Conservation (phyloP, 2,797 vertebrate genomes). For the Pithecia hirsuta region DNA sequence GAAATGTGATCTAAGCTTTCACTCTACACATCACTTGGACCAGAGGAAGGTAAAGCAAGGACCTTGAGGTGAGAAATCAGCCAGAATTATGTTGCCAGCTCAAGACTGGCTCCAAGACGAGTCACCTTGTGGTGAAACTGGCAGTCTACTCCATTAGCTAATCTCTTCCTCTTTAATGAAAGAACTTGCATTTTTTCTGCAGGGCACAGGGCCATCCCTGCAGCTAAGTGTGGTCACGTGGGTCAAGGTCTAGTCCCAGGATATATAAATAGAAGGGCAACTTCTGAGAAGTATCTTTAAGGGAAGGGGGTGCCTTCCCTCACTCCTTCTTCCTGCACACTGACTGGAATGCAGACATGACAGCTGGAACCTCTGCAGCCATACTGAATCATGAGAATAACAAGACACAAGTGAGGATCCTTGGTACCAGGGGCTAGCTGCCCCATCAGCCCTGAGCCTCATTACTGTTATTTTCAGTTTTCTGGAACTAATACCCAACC, state of each 20-base stretch:
- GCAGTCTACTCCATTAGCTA: background rate
- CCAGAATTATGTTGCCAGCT: background rate
- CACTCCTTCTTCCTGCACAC: background rate
- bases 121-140: background rate
- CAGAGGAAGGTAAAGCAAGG: background rate
- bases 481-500: background rate
- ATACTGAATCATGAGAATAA: background rate
- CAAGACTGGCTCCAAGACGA: background rate
- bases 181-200: background rate
- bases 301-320: background rate
- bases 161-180: background rate
- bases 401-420: background rate
- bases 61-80: background rate
- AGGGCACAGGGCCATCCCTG: background rate
- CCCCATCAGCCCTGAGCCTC: background rate
- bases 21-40: background rate
- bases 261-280: background rate
- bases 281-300: slow-evolving; percentile 10
- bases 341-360: background rate
- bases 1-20: background rate
- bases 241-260: background rate
- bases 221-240: background rate
- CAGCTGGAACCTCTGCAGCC: background rate
- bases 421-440: background rate
- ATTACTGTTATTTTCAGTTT: background rate